Evolutionary conservation across 2,888 invertebrate genomes (phyloP), one percentile per base, ranked within the genome.

Genomic region (Lycocerus yunnanus): DNA sequence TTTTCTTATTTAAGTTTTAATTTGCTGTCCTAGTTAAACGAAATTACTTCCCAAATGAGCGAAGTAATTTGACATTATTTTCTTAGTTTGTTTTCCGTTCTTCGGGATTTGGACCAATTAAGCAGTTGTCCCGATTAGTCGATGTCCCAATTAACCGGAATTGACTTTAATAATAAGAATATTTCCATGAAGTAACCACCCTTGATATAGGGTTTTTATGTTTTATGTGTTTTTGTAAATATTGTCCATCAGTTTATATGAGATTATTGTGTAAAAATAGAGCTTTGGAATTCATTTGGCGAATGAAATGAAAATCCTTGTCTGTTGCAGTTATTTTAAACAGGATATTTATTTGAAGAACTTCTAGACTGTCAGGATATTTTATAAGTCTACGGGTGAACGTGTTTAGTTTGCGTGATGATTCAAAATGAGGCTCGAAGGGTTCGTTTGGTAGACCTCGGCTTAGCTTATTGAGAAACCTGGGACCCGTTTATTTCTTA

Each of bases 321-420:
- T 66, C 75, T 75, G 73, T 69, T 24, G 69, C 69, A 74, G 73
- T 75, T 71, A 76, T 72, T 76, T 76, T 74, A 75, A 76, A 76
- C 73, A 72, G 59, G 74, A 76, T 72, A 76, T 75, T 75, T 72
- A 75, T 75, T 75, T 75, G 74, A 78, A 75, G 72, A 75, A 69
- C 76, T 76, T 78, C 76, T 72, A 75, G 73, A 78, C 79, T 75
- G 75, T 77, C 72, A 76, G 76, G 78, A 76, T 79, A 78, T 78
- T 79, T 79, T 79, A 78, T 79, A 79, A 77, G 77, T 78, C 78
- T 78, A 79, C 76, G 77, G 69, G 73, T 66, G 77, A 75, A 77
- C 78, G 77, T 77, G 77, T 74, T 71, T 78, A 75, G 79, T 77
- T 76, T 79, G 76, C 78, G 76, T 78, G 78, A 79, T 79, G 75